These are phyloP conservation scores for Volucella inanis DNA, from an alignment of 2,888 invertebrate species.

Conservation along the genomic window DNA sequence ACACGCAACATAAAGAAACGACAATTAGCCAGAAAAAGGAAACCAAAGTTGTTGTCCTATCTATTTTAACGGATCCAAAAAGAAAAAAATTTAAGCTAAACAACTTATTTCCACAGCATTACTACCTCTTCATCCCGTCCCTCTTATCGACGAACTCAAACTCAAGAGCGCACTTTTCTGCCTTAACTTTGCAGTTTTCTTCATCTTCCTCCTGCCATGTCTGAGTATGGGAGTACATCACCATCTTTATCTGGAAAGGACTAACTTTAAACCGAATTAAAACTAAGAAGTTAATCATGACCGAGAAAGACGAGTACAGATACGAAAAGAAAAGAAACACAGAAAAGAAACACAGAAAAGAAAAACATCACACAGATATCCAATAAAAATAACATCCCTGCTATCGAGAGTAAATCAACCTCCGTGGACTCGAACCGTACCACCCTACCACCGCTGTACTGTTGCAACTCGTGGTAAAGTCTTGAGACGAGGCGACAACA, in stretches of 20 bases:
- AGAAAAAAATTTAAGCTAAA: slow-evolving; percentile 11
- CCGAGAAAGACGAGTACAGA: slow-evolving; percentile 14
- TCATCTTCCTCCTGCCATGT: background rate
- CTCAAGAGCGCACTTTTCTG: background rate
- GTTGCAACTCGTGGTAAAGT: slow-evolving; percentile 39
- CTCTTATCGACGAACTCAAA: slow-evolving; percentile 27
- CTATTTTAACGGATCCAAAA: slow-evolving; percentile 2
- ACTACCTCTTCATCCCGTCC: slow-evolving; percentile 29
- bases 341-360: background rate
- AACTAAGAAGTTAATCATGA: slow-evolving; percentile 74
- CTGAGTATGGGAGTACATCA: background rate
- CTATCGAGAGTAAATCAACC: slow-evolving; percentile 67
- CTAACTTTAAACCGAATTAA: slow-evolving; percentile 74
- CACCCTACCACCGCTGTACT: background rate
- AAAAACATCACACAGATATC: slow-evolving; percentile 64
- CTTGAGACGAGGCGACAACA: slow-evolving; percentile 68
- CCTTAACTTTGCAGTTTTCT: no score
- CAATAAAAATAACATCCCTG: slow-evolving; percentile 70
- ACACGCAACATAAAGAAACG: slow-evolving; percentile 56
- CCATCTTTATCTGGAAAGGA: slow-evolving; percentile 35
- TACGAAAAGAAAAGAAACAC: slow-evolving; percentile 14
- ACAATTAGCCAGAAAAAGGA: slow-evolving; percentile 59
- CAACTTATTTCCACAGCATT: slow-evolving; percentile 37
- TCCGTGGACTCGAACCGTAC: slow-evolving; percentile 48
- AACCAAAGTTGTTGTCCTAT: slow-evolving; percentile 28